A percentile compares a stretch with the other conserved stretches of the same genome.
phyloP scores from a whole-genome alignment of 1,140 invertebrate genomes.

The Pachyrhynchus sulphureomaculatus region DNA sequence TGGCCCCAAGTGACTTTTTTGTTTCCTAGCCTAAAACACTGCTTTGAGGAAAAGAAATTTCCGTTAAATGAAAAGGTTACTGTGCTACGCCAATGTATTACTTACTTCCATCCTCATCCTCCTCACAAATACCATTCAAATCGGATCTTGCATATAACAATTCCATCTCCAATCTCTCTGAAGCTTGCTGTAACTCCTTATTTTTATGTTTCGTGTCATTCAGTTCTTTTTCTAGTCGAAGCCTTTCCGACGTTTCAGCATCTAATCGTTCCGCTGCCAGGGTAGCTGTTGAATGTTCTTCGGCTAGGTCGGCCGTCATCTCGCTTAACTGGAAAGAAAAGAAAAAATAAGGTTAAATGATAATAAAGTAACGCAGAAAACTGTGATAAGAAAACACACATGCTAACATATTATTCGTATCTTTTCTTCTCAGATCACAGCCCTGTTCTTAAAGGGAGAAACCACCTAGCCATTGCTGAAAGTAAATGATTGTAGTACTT shows the following conservation, averaged over 20 bases:
- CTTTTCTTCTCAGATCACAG: too few relatives aligned
- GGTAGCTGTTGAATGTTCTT: constrained; percentile 86
- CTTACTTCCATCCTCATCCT: constrained; percentile 58
- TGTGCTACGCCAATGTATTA: too few relatives aligned
- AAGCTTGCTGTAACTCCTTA: constrained; percentile 73
- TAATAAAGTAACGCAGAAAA: too few relatives aligned
- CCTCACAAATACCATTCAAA: constrained; percentile 61
- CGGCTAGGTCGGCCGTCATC: constrained; percentile 85
- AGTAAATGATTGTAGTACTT: too few relatives aligned
- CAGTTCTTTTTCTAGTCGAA: constrained; percentile 81
- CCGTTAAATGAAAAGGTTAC: too few relatives aligned
- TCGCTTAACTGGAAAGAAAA: constrained; percentile 75
- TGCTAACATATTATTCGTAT: too few relatives aligned
- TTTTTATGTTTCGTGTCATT: constrained; percentile 75
- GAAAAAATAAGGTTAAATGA: constrained; percentile 21
- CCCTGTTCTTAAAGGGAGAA: too few relatives aligned
- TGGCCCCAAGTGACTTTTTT: too few relatives aligned
- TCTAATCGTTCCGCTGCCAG: constrained; percentile 86
- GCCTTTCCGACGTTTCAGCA: constrained; percentile 76
- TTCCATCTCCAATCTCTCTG: constrained; percentile 84
- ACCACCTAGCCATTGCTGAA: too few relatives aligned
- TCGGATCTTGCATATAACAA: constrained; percentile 76
- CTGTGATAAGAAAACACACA: too few relatives aligned
- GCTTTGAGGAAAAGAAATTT: too few relatives aligned
- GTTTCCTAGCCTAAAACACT: too few relatives aligned